These are phyloP conservation scores for Chlorops oryzae DNA, from an alignment of 1,140 invertebrate species.

Conservation along the genomic window DNA sequence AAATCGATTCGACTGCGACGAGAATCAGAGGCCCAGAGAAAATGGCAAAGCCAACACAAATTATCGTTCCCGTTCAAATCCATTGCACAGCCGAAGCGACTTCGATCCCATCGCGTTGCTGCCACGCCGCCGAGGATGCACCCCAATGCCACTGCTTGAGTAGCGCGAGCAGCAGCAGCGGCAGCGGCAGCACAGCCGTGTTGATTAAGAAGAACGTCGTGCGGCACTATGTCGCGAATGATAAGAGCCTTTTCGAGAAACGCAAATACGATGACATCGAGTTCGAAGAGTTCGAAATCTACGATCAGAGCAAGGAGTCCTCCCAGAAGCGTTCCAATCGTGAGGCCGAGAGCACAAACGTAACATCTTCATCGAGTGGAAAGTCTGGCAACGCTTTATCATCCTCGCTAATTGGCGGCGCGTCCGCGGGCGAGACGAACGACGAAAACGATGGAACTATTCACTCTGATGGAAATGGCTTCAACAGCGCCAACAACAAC, in stretches of 20 bases:
- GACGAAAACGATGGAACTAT: too few relatives aligned
- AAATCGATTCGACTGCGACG: too few relatives aligned
- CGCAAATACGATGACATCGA: slow-evolving; percentile 72
- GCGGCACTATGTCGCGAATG: slow-evolving; percentile 47
- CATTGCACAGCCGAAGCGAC: too few relatives aligned
- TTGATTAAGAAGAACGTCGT: slow-evolving; percentile 38
- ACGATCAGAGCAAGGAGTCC: slow-evolving; percentile 38
- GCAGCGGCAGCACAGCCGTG: slow-evolving; percentile 16
- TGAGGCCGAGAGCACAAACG: too few relatives aligned
- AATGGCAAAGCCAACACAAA: slow-evolving; percentile 23
- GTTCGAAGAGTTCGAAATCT: slow-evolving; percentile 73
- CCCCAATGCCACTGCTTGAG: too few relatives aligned
- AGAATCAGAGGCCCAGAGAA: too few relatives aligned
- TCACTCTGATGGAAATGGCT: neutral
- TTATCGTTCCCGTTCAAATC: slow-evolving; percentile 39
- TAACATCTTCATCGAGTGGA: neutral
- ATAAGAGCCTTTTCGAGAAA: slow-evolving; percentile 49
- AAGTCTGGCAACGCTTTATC: neutral
- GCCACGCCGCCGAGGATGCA: too few relatives aligned
- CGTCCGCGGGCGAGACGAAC: neutral
- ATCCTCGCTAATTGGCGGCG: neutral
- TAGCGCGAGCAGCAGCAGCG: slow-evolving; percentile 30
- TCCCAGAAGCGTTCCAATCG: too few relatives aligned
- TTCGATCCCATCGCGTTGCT: slow-evolving; percentile 8
- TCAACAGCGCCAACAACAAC: slow-evolving; percentile 7